Percentiles rank a stretch among this genome's conserved stretches.
Conservation (phyloP, 2,888 invertebrate species). For the Acanthopleura granulata region DNA sequence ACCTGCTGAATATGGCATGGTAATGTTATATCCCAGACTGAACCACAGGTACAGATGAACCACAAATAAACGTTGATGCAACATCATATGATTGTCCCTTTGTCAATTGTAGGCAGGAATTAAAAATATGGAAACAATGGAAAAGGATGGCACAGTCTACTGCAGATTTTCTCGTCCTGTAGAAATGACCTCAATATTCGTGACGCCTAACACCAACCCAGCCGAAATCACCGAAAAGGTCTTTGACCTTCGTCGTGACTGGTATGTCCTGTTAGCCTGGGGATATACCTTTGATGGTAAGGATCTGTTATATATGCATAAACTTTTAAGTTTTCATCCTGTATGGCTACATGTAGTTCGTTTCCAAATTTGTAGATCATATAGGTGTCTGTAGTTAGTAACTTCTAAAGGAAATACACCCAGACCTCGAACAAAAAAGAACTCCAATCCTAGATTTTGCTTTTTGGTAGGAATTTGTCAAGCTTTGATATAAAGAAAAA, state of each 20-base stretch:
- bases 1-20: too few species aligned
- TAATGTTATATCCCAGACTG: too few species aligned
- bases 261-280: background rate
- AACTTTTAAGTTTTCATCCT: too few species aligned
- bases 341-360: too few species aligned
- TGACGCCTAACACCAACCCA: constrained; percentile 11
- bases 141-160: background rate
- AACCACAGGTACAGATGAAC: background rate
- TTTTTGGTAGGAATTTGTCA: too few species aligned
- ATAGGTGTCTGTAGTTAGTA: too few species aligned
- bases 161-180: constrained; percentile 1
- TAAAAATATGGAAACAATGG: constrained; percentile 10
- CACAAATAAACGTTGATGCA: background rate
- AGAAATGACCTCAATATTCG: constrained; percentile 5
- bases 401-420: too few species aligned
- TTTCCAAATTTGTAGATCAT: too few species aligned
- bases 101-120: background rate
- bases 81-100: background rate
- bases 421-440: too few species aligned
- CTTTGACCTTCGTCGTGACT: constrained; percentile 8
- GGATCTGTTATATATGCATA: too few species aligned
- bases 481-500: too few species aligned
- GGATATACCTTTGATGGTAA: constrained; percentile 15
- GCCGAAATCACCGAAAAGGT: background rate
- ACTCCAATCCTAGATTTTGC: too few species aligned